Evolutionary conservation across 1,140 invertebrate genomes (phyloP), one percentile per base, ranked within the genome.

Genomic region (Asobara japonica): DNA sequence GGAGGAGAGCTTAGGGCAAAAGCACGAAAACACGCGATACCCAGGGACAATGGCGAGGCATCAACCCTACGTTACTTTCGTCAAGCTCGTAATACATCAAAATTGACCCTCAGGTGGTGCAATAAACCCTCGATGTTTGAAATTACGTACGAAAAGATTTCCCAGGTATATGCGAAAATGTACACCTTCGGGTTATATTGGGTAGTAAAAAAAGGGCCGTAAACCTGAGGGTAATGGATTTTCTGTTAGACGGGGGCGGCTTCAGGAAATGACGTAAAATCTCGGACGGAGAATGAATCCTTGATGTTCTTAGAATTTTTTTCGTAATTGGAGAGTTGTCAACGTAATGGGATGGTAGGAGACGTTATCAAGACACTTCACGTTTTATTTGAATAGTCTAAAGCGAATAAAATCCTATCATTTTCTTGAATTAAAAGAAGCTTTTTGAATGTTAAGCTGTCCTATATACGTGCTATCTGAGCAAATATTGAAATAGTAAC

Each of bases 21-120:
- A 31, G 27, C 25, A 65, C 62, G 48, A 71, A 38, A 13, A 48
- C 60, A 48, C 33, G 51, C 51, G 51, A 56, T 56, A 56, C 51
- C 11, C 4, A 56, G 51, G 6, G 22, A 56, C 51, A 56, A 22
- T 18, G 51, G 4, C 51, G 16, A 56, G 51, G 25, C 22, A 27
- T 13, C 18, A 25, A 18, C 22, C 51, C 51, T 11, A 25, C 51
- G 22, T 56, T 56, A 25, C 51, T 56, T 56, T 56, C 22, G 22
- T 56, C 22, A 56, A 56, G 7, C 18, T 25, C 25, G 20, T 25
- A 25, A 18, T 27, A 56, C 51, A 22, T 22, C 2, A 3, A 36
- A 11, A 36, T 5, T 56, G 22, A 22, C 51, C 22, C 10, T 56
- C 8, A 56, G 51, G 51, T 27, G 20, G n/a, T 10, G 4, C 13